These are phyloP conservation scores for Ceyx margarethae DNA, from an alignment of 2,113 vertebrate species.

Conservation along the genomic window DNA sequence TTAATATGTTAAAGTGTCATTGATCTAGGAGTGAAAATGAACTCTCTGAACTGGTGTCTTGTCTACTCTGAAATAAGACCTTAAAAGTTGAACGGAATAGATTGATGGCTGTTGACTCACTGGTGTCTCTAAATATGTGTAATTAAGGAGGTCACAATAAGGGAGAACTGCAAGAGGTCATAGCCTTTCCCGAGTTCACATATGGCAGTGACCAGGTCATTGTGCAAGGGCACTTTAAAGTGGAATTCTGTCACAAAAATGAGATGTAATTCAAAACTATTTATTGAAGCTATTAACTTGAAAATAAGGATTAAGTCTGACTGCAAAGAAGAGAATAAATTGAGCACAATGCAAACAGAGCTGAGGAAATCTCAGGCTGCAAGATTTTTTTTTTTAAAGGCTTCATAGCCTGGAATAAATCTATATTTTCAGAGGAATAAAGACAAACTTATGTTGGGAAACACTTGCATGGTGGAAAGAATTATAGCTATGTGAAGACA, in stretches of 20 bases:
- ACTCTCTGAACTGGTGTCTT: background rate
- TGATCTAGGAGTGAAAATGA: constrained; percentile 5
- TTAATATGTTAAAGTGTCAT: background rate
- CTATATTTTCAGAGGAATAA: background rate
- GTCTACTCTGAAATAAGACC: background rate
- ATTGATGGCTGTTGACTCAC: background rate
- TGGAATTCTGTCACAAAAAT: background rate
- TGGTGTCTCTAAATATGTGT: background rate
- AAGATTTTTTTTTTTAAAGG: background rate
- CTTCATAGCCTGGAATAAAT: background rate
- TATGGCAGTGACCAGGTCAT: background rate
- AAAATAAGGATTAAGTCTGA: background rate
- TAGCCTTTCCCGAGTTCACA: background rate
- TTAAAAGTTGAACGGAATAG: background rate
- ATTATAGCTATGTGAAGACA: background rate
- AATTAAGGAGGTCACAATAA: background rate
- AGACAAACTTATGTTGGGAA: background rate
- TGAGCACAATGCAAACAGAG: background rate
- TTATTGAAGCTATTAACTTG: background rate
- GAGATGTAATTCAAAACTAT: background rate
- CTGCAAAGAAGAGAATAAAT: background rate
- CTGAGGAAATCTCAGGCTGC: background rate
- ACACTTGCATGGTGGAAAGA: background rate
- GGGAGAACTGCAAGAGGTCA: background rate
- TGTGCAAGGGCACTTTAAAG: background rate